phyloP scores from a whole-genome alignment of 1,140 invertebrate species.

The Bombus balteatus region DNA sequence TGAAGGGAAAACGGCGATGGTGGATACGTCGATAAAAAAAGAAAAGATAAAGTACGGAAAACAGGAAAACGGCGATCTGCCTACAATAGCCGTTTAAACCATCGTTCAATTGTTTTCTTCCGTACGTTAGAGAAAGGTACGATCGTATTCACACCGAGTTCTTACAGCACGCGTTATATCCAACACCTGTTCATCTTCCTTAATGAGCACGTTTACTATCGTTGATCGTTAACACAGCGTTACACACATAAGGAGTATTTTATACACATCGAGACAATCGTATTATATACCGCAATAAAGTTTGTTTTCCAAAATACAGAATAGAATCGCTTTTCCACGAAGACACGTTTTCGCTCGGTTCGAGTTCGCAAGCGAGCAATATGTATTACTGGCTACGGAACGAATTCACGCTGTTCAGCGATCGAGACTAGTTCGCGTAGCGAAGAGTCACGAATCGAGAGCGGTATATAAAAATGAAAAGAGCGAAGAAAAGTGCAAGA shows the following conservation, averaged over 20 bases:
- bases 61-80: not conserved
- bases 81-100: not conserved
- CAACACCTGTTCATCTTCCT: not conserved
- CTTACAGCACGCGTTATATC: not conserved
- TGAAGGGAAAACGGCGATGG: conserved; percentile 2
- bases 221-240: not conserved
- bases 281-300: conserved; percentile 9
- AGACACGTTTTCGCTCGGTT: no score
- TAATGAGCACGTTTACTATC: not conserved
- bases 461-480: not conserved
- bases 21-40: conserved; percentile 12
- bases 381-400: not conserved
- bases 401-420: no score
- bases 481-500: not conserved
- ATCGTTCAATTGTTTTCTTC: not conserved
- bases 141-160: not conserved
- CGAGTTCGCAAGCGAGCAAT: no score
- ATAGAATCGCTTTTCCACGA: not conserved
- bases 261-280: not conserved
- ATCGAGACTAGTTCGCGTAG: not conserved
- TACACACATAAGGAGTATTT: not conserved
- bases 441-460: not conserved
- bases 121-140: not conserved
- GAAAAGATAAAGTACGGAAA: no score
- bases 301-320: not conserved